Evolutionary conservation across 1,140 invertebrate genomes (phyloP).

Genomic region (Cecropterus lyciades): DNA sequence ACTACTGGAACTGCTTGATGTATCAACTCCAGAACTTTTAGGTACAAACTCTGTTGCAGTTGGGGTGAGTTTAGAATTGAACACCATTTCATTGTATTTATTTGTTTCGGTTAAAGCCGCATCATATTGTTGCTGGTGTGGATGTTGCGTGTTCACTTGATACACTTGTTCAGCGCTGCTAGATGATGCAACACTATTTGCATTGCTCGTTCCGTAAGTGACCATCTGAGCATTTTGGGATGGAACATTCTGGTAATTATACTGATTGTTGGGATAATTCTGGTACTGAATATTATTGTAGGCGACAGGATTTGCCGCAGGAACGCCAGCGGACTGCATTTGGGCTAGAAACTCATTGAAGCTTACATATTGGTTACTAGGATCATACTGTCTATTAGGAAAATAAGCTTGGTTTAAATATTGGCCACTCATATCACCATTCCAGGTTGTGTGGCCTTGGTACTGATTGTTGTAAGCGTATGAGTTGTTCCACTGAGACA

Average conservation of each 20-base stretch:
- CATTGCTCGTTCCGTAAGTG: conserved; percentile 52
- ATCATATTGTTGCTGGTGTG: conserved; percentile 55
- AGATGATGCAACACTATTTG: conserved; percentile 39
- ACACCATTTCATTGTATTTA: conserved; percentile 65
- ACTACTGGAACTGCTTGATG: conserved; percentile 39
- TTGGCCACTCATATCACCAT: conserved; percentile 63
- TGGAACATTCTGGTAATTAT: conserved; percentile 64
- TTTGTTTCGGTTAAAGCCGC: conserved; percentile 41
- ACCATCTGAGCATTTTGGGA: conserved; percentile 59
- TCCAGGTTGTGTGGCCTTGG: conserved; percentile 62
- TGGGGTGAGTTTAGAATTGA: conserved; percentile 74
- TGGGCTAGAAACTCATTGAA: conserved; percentile 77
- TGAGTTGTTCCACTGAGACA: conserved; percentile 78
- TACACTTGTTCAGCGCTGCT: conserved; percentile 53
- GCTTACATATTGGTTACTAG: conserved; percentile 69
- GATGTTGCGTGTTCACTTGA: conserved; percentile 19
- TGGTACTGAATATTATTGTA: conserved; percentile 66
- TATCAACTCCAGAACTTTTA: conserved; percentile 56
- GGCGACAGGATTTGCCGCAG: conserved; percentile 43
- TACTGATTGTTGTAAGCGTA: conserved; percentile 71
- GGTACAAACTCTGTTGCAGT: conserved; percentile 82
- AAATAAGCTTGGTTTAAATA: conserved; percentile 67
- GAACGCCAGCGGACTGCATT: conserved; percentile 60
- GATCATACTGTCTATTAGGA: conserved; percentile 61
- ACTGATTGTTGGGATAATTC: conserved; percentile 60